A percentile compares a stretch with the other conserved stretches of the same genome.
phyloP scores from a whole-genome alignment of 2,888 invertebrate genomes.

The Rotaria sp. region DNA sequence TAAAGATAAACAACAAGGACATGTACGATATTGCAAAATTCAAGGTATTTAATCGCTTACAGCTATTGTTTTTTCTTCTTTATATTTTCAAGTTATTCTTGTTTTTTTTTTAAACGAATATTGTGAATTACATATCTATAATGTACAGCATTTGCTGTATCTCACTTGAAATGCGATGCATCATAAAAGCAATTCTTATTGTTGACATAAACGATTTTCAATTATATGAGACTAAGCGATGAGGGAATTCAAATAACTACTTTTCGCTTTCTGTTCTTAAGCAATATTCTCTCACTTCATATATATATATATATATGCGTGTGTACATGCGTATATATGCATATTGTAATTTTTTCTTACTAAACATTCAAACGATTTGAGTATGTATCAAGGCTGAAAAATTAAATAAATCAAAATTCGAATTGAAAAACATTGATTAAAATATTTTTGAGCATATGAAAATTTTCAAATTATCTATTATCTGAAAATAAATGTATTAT shows the following conservation, averaged over 20 bases:
- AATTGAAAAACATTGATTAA: not conserved
- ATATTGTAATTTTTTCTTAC: not conserved
- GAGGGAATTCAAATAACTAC: not conserved
- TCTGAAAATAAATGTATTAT: not conserved
- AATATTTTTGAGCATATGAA: no score
- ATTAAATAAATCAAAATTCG: not conserved
- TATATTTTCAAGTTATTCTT: not conserved
- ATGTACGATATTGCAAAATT: not conserved
- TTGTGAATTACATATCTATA: not conserved
- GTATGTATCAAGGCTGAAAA: not conserved
- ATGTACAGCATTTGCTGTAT: not conserved
- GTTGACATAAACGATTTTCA: slow-evolving; percentile 15
- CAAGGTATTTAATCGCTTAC: not conserved
- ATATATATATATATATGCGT: not conserved
- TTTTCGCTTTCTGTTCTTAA: not conserved
- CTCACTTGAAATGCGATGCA: not conserved
- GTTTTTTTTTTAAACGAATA: not conserved
- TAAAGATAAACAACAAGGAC: not conserved
- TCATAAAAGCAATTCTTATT: not conserved
- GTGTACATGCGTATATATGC: no score
- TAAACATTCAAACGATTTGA: not conserved
- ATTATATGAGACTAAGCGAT: not conserved
- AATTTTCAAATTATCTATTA: no score
- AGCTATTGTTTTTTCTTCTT: not conserved
- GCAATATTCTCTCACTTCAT: not conserved